Evolutionary conservation across 1,140 invertebrate species (phyloP), one percentile per base, ranked within the genome.

Genomic region (Drusus annulatus): DNA sequence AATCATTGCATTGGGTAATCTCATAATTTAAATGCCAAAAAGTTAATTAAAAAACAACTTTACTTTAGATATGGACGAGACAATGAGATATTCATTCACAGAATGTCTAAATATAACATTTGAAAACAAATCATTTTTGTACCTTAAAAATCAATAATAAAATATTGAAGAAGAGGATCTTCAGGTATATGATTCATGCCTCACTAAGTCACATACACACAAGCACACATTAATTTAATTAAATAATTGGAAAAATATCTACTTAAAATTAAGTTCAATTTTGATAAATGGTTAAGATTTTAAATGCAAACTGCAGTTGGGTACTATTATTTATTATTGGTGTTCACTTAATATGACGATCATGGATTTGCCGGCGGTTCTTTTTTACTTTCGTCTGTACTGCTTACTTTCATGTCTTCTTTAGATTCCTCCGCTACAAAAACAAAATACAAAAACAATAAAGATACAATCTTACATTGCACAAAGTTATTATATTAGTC

Each of bases 381-480:
- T 86, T 93, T 93, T 87, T 93, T 93, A 78, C 89, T 87, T 83
- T 93, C 92, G 75, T 93, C 93, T 81, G 88, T 90, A 81, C 88
- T 90, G 75, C 88, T 87, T 50, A 91, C 88, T 54, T 91, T 87
- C 56, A 91, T 90, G 19, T 93, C 93, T 63, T 94, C 93, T 81
- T 94, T 93, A 69, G 91, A 88, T 81, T 92, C 92, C 85, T 93
- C 90, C 73, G 85, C 92, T 93, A 84, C 23, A 89, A 89, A 21
- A 65, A 10, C 62, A 65, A 28, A 65, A 31, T 28, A 23, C 25
- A 16, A 65, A 16, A 28, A 16, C 4, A 8, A 60, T 60, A 25
- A 60, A n/a, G n/a, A n/a, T n/a, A n/a, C n/a, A n/a, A n/a, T n/a
- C n/a, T n/a, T n/a, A n/a, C n/a, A n/a, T n/a, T n/a, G n/a, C n/a